Conservation (phyloP, 2,113 vertebrate genomes). For the Neogobius melanostomus region DNA sequence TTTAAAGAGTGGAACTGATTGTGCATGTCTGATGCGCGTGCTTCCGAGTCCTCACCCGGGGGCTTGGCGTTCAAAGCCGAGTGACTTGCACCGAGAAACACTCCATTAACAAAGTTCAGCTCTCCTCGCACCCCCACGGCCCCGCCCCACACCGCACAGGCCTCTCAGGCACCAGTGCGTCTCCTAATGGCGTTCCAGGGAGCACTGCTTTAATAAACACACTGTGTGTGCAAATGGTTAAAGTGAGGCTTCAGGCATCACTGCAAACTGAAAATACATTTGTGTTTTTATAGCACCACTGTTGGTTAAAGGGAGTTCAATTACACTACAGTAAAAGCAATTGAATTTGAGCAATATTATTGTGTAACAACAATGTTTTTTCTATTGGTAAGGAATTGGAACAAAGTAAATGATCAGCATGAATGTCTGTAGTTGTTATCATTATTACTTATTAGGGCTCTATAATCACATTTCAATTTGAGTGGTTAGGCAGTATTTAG, state of each 20-base stretch:
- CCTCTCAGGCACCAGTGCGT: slow-evolving; percentile 50
- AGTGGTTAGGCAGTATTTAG: too few relatives aligned
- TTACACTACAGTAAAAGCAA: background rate
- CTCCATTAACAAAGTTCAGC: slow-evolving; percentile 83
- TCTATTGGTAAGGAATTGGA: too few relatives aligned
- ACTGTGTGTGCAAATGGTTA: slow-evolving; percentile 17
- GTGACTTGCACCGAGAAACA: slow-evolving; percentile 76
- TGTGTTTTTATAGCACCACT: slow-evolving; percentile 26
- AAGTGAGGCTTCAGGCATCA: slow-evolving; percentile 22
- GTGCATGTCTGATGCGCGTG: slow-evolving; percentile 82
- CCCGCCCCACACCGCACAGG: slow-evolving; percentile 46
- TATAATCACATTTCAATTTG: too few relatives aligned
- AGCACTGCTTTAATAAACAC: slow-evolving; percentile 49
- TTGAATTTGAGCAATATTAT: background rate
- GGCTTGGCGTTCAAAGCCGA: slow-evolving; percentile 83
- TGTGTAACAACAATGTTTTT: too few relatives aligned
- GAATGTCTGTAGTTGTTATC: too few relatives aligned
- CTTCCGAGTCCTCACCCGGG: slow-evolving; percentile 80
- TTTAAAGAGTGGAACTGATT: slow-evolving; percentile 85
- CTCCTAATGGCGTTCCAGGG: slow-evolving; percentile 52
- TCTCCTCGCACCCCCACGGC: slow-evolving; percentile 50
- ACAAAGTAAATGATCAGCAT: too few relatives aligned
- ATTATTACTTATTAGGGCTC: too few relatives aligned
- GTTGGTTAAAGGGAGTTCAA: slow-evolving; percentile 6
- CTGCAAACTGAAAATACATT: slow-evolving; percentile 24